Base-by-base conservation (phyloP, 2,113 vertebrate genomes). In the Chloebia gouldiae region DNA sequence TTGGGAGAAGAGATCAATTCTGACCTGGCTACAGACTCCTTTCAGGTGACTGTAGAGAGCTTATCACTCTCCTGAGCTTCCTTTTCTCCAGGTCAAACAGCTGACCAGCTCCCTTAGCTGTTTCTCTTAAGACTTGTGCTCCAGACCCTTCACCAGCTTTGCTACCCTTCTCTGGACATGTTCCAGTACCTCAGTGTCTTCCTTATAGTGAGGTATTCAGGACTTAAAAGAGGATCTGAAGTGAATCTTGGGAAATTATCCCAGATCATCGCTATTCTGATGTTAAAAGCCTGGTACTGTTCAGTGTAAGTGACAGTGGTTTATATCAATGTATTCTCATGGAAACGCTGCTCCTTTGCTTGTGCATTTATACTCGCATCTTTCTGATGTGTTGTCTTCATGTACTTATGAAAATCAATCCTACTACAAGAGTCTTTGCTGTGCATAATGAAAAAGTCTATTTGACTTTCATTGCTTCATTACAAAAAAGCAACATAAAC, bases 101-200 rank as follows among this genome's bases (percentile, higher is more conserved):
- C 25, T 24, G 1, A 4, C 49, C 53, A 11, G 7, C 10, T 87
- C 19, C 19, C 17, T 65, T 28, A 85, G 45, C 33, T 1, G 1
- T 7, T 69, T 25, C 30, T 91, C 30, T 10, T 3, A 4, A 15
- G 33, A 33, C 23, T 44, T 57, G 11, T 42, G 10, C 18, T 60
- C 33, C 13, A 73, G 64, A 40, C 4, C 33, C 35, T 35, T 51
- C 25, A 21, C 10, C 65, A 70, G 13, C 10, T 66, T 31, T 0
- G 1, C 18, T 65, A n/a, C 17, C 10, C 15, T 69, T 85, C 54
- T 64, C 11, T 35, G 42, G n/a, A 79, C 9, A 16, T 0, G 0
- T 18, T 81, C 50, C 44, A 60, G 61, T 35, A 79, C 13, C 12
- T 49, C n/a, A 69, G 1, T 5, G 6, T 35, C 33, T 47, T 66